phyloP scores from a whole-genome alignment of 2,888 invertebrate species.

The Aethes cnicana region DNA sequence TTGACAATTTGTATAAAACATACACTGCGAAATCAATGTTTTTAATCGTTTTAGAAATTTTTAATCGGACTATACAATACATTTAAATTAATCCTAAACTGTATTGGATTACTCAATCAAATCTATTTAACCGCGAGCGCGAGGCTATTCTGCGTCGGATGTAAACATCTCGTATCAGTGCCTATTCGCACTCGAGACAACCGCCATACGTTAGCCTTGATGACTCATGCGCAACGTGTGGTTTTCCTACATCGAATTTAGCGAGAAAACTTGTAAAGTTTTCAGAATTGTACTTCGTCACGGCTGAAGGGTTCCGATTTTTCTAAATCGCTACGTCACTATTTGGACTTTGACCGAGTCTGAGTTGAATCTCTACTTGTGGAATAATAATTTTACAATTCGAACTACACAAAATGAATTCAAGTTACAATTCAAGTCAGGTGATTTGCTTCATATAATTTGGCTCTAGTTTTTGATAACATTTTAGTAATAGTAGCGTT shows the following conservation, averaged over 20 bases:
- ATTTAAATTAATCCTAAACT: background rate
- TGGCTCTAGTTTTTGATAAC: too few relatives aligned
- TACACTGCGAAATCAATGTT: too few relatives aligned
- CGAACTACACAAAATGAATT: too few relatives aligned
- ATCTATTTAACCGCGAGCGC: background rate
- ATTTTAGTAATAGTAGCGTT: too few relatives aligned
- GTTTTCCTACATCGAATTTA: slow-evolving; percentile 13
- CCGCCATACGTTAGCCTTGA: background rate
- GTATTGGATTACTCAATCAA: background rate
- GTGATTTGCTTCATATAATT: too few relatives aligned
- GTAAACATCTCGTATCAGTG: slow-evolving; percentile 17
- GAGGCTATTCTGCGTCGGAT: slow-evolving; percentile 12
- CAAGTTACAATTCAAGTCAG: too few relatives aligned
- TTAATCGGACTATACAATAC: background rate
- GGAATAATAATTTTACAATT: too few relatives aligned
- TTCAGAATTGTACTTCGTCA: slow-evolving; percentile 17
- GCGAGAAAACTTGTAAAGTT: slow-evolving; percentile 13
- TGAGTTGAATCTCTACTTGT: too few relatives aligned
- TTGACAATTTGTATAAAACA: too few relatives aligned
- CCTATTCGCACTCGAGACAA: slow-evolving; percentile 16
- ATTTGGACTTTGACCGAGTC: too few relatives aligned
- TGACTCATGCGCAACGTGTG: slow-evolving; percentile 25
- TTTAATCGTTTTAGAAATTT: background rate
- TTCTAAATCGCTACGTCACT: too few relatives aligned
- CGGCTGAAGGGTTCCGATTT: slow-evolving; percentile 1